Evolutionary conservation across 2,888 invertebrate species (phyloP).

Genomic region (Spilarctia lutea): DNA sequence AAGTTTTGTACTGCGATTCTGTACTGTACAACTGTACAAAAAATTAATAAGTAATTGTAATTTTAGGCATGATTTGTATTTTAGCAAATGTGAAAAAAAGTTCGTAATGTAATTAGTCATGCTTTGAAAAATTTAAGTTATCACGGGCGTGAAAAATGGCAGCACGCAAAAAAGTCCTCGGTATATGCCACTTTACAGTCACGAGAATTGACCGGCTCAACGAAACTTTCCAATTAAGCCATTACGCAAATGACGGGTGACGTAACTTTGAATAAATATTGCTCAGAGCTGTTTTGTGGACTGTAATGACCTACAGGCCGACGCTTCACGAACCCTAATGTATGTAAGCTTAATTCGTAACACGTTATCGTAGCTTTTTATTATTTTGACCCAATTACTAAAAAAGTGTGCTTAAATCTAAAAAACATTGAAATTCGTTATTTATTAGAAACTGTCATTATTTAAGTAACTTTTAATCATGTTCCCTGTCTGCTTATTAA

Average conservation of each 20-base stretch:
- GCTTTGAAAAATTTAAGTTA: constrained; percentile 60
- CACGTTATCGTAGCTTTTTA: neutral
- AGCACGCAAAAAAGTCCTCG: constrained; percentile 76
- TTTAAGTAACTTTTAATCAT: too few relatives aligned
- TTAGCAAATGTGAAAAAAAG: neutral
- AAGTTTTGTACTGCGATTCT: neutral
- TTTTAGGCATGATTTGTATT: neutral
- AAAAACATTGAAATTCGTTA: neutral
- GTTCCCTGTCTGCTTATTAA: too few relatives aligned
- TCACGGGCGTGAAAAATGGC: constrained; percentile 64
- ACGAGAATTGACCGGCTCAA: constrained; percentile 72
- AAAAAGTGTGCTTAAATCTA: neutral
- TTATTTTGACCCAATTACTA: neutral
- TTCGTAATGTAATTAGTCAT: constrained; percentile 58
- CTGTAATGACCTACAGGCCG: constrained; percentile 20
- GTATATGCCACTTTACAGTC: constrained; percentile 65
- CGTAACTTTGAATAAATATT: constrained; percentile 66
- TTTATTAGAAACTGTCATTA: neutral
- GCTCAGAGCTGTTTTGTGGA: constrained; percentile 55
- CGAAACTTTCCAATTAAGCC: constrained; percentile 83
- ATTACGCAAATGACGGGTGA: constrained; percentile 73
- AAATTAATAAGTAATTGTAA: neutral
- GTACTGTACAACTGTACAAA: neutral
- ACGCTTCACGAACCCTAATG: constrained; percentile 35
- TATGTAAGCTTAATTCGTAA: constrained; percentile 17